These are phyloP conservation scores for Phaetusa simplex DNA, from an alignment of 2,113 vertebrate species.

Conservation along the genomic window DNA sequence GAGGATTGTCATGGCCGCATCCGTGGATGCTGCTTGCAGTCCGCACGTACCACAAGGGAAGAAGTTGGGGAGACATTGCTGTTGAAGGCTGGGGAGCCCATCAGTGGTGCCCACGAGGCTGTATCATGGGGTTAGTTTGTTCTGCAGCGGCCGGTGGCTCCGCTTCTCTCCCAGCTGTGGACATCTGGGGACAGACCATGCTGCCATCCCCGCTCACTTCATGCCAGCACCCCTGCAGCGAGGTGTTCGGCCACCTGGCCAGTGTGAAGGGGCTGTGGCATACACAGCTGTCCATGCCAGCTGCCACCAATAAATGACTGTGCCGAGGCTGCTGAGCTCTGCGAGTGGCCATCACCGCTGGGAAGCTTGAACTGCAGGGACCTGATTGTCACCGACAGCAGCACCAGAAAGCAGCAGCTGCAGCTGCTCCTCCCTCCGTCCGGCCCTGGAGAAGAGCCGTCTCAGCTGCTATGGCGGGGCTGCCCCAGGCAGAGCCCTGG, in stretches of 20 bases:
- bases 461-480: background rate
- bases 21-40: background rate
- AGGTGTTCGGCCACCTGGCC: fast-evolving
- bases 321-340: background rate
- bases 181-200: fast-evolving
- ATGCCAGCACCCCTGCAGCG: fast-evolving
- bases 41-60: background rate
- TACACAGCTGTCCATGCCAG: fast-evolving
- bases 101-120: background rate
- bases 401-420: background rate
- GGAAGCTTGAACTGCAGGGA: background rate
- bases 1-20: background rate
- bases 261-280: background rate
- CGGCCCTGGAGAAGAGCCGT: background rate
- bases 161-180: fast-evolving
- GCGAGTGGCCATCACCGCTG: fast-evolving
- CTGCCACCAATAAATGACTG: background rate
- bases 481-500: background rate
- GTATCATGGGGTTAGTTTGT: background rate
- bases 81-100: background rate
- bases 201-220: background rate
- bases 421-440: background rate
- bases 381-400: background rate
- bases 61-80: background rate
- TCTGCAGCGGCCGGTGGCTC: background rate